Percentiles rank a stretch among this genome's conserved stretches.
Evolutionary conservation across 2,797 vertebrate genomes (phyloP).

Genomic region (Anguilla megastoma): DNA sequence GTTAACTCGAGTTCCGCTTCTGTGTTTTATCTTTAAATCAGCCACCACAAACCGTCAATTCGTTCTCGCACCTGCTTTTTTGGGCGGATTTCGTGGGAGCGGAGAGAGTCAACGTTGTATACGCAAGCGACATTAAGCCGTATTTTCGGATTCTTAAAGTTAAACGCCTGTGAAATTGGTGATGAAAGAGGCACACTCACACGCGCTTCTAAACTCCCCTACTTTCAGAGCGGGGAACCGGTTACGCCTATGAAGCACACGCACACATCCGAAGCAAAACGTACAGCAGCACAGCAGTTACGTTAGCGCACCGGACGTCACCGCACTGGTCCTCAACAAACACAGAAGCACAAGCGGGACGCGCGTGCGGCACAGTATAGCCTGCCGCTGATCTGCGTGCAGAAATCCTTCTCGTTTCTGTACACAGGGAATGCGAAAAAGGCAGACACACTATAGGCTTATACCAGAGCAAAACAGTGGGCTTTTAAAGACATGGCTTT

Average conservation of each 20-base stretch:
- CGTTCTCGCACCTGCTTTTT: neutral
- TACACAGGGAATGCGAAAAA: conserved; percentile 27
- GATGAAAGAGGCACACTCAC: conserved; percentile 7
- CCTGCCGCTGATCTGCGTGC: neutral
- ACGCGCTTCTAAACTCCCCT: neutral
- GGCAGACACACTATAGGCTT: conserved; percentile 13
- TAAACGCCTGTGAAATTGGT: neutral
- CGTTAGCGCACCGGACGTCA: neutral
- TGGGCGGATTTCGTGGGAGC: neutral
- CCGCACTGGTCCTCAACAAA: neutral
- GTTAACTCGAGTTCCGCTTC: neutral
- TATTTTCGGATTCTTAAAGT: neutral
- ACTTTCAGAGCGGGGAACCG: neutral
- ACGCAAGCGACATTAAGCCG: neutral
- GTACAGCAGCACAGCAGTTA: neutral
- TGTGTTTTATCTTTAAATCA: neutral
- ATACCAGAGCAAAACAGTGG: neutral
- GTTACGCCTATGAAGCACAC: neutral
- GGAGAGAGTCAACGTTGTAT: neutral
- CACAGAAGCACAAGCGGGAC: conserved; percentile 2
- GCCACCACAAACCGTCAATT: neutral
- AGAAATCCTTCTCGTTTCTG: conserved; percentile 9
- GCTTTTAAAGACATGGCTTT: neutral
- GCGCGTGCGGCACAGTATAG: neutral
- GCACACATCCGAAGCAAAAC: neutral